phyloP scores from a whole-genome alignment of 2,113 vertebrate genomes.

The Progne subis region DNA sequence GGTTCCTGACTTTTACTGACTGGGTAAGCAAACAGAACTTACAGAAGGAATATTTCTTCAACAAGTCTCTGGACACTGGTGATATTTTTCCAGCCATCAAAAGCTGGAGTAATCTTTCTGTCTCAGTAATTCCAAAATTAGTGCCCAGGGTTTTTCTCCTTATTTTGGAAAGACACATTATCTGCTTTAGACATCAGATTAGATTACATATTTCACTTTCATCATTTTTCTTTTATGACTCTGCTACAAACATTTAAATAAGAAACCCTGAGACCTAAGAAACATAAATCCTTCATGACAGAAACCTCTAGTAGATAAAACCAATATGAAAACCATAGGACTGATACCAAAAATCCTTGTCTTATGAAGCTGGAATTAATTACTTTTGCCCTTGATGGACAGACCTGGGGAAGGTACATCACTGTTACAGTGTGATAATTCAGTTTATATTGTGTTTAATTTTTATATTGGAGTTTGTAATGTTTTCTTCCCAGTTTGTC shows the following conservation, averaged over 20 bases:
- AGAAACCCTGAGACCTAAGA: not conserved
- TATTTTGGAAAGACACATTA: not conserved
- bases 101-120: not conserved
- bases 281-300: not conserved
- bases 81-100: not conserved
- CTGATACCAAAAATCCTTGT: not conserved
- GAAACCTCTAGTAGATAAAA: not conserved
- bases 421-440: not conserved
- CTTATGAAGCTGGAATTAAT: not conserved
- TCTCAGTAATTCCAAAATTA: not conserved
- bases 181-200: not conserved
- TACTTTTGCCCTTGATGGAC: not conserved
- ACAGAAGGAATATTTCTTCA: not conserved
- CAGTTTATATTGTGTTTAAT: no score
- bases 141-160: not conserved
- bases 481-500: no score
- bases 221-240: not conserved
- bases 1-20: not conserved
- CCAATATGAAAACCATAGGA: not conserved
- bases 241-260: not conserved
- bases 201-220: not conserved
- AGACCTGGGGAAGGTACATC: not conserved
- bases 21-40: not conserved
- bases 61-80: not conserved
- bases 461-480: no score